phyloP scores from a whole-genome alignment of 2,888 invertebrate species.

The Philereme vetulata region DNA sequence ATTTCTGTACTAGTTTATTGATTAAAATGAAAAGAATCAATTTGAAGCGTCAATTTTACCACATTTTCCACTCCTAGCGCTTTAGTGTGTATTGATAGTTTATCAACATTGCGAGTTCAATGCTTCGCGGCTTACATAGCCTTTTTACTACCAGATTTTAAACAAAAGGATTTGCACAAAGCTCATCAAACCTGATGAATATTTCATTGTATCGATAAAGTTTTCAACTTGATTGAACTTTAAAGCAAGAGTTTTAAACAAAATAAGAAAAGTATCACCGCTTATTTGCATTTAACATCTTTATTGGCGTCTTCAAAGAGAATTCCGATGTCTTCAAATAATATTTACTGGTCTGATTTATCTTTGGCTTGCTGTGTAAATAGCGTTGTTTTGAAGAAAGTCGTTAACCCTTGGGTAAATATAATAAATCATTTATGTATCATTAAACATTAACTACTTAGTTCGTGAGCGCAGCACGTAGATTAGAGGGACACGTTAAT shows the following conservation, averaged over 20 bases:
- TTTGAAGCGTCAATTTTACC: too few species aligned
- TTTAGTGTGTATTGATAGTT: too few species aligned
- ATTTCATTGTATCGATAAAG: slow-evolving; percentile 19
- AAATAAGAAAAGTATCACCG: slow-evolving; percentile 29
- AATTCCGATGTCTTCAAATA: slow-evolving; percentile 18
- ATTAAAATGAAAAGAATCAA: too few species aligned
- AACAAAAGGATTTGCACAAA: not conserved
- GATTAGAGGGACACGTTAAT: not conserved
- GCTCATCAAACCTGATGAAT: not conserved
- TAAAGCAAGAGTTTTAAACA: slow-evolving; percentile 15
- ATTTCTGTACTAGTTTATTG: too few species aligned
- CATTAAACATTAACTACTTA: slow-evolving; percentile 16
- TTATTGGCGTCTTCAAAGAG: slow-evolving; percentile 17
- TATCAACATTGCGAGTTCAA: too few species aligned
- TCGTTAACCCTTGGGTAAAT: slow-evolving; percentile 31
- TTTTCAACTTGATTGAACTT: slow-evolving; percentile 25
- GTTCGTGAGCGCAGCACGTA: too few species aligned
- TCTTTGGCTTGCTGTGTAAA: slow-evolving; percentile 15
- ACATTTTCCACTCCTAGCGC: too few species aligned
- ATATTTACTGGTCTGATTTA: slow-evolving; percentile 18
- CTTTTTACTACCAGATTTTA: not conserved
- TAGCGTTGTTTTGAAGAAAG: slow-evolving; percentile 33
- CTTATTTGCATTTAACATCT: slow-evolving; percentile 16
- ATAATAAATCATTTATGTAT: slow-evolving; percentile 32
- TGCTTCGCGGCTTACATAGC: too few species aligned